These are phyloP conservation scores for Fistularia tabacaria DNA, from an alignment of 2,797 vertebrate genomes.

Conservation along the genomic window DNA sequence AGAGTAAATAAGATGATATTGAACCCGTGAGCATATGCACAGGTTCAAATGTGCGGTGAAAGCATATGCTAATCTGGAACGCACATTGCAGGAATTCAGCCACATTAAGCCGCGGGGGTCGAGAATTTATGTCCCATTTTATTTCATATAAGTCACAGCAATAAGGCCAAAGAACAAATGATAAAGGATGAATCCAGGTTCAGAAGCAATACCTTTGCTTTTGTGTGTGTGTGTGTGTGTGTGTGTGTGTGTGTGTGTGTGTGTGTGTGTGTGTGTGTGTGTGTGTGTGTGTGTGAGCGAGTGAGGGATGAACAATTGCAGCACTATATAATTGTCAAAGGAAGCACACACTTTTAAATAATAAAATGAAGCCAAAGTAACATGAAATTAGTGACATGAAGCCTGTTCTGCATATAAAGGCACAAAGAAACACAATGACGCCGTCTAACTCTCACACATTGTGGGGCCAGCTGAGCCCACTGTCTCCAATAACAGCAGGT, in stretches of 20 bases:
- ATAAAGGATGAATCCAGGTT: no score
- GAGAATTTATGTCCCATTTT: no score
- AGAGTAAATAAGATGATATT: no score
- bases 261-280: slow-evolving; percentile 7
- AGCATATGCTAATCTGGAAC: no score
- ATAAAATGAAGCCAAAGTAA: slow-evolving; percentile 45
- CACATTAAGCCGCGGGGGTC: no score
- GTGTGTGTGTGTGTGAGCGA: slow-evolving; percentile 14
- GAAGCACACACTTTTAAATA: slow-evolving; percentile 55
- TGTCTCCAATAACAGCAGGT: slow-evolving; percentile 68
- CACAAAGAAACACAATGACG: slow-evolving; percentile 45
- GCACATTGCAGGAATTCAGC: no score
- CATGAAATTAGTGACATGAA: slow-evolving; percentile 18
- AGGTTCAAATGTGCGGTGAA: no score
- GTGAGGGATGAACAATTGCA: slow-evolving; percentile 33
- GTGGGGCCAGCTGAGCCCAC: slow-evolving; percentile 64
- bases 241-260: slow-evolving; percentile 1
- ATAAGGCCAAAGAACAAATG: no score
- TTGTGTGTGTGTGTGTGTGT: not conserved
- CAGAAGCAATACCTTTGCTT: no score
- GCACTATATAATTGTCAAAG: slow-evolving; percentile 56
- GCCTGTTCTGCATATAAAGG: slow-evolving; percentile 17
- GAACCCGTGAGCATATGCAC: no score
- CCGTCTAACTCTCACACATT: slow-evolving; percentile 25
- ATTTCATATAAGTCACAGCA: no score